Base-by-base conservation (phyloP, 1,140 invertebrate genomes). In the Caenorhabditis remanei region DNA sequence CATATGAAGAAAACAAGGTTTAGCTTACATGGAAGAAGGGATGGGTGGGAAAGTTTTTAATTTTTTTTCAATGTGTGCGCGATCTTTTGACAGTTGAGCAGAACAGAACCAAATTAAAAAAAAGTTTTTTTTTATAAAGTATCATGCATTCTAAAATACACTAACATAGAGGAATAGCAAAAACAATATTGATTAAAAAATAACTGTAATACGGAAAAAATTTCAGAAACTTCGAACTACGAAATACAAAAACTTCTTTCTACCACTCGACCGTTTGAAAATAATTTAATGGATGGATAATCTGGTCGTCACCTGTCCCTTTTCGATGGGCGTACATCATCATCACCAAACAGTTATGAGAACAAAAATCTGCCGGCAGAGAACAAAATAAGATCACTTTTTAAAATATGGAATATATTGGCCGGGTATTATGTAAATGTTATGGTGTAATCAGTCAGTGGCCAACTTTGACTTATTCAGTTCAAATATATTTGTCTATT, bases 261-360 rank as follows among this genome's bases (percentile, higher is more conserved):
- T 16, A n/a, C 65, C 13, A 2, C 6, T 40, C 40, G 13, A 46
- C 16, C 40, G 13, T 43, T 71, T 71, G 24, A 65, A 40, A 65
- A 40, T 24, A 65, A 65, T 71, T 71, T n/a, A n/a, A 79, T 11
- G 46, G 46, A 53, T 50, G 71, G 46, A 79, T 50, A 50, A 79
- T 79, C 46, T 79, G 46, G 71, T 50, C 71, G 46, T 50, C 71
- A 79, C 43, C 43, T 79, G 71, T 7, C 40, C 14, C 46, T 9
- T 40, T 40, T 11, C 32, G 46, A 46, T 53, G 43, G 71, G 46
- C 71, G 71, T 71, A 71, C 65, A 71, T 63, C 65, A 71, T 46
- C 65, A 71, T n/a, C 56, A 16, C 46, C 65, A 71, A 46, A 40
- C 32, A 14, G 61, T 71, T 71, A 71, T 43, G 41, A 19, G 65